These are phyloP conservation scores for Gobiocypris rarus DNA, from an alignment of 2,113 vertebrate species.

Conservation along the genomic window DNA sequence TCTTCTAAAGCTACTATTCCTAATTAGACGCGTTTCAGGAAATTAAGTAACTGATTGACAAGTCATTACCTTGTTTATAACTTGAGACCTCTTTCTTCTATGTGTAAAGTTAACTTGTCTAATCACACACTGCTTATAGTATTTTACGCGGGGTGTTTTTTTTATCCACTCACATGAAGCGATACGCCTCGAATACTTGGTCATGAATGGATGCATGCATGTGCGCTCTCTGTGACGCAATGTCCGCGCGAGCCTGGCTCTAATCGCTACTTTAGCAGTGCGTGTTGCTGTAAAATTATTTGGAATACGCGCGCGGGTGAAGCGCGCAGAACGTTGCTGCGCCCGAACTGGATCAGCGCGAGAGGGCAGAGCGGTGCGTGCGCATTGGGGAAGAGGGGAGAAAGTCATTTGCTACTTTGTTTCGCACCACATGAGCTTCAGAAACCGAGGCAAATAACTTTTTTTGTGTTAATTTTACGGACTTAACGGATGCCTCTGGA, in stretches of 20 bases:
- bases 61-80: background rate
- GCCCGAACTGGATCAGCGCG: slow-evolving; percentile 4
- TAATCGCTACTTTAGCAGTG: slow-evolving; percentile 24
- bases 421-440: slow-evolving; percentile 22
- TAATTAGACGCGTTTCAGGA: background rate
- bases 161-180: background rate
- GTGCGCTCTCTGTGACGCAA: slow-evolving; percentile 43
- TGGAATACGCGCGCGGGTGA: slow-evolving; percentile 41
- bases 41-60: background rate
- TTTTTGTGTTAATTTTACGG: slow-evolving; percentile 10
- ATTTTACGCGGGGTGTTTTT: slow-evolving; percentile 22
- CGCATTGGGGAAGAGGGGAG: slow-evolving; percentile 4
- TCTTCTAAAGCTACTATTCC: background rate
- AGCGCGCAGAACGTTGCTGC: slow-evolving; percentile 35
- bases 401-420: slow-evolving; percentile 36
- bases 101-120: background rate
- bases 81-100: background rate
- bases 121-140: background rate
- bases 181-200: slow-evolving; percentile 29
- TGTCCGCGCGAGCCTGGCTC: slow-evolving; percentile 40
- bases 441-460: background rate
- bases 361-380: slow-evolving; percentile 37
- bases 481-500: slow-evolving; percentile 25
- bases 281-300: slow-evolving; percentile 37
- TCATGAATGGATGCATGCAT: slow-evolving; percentile 49